Base-by-base conservation (phyloP, 2,797 vertebrate species). In the Florisuga fusca region DNA sequence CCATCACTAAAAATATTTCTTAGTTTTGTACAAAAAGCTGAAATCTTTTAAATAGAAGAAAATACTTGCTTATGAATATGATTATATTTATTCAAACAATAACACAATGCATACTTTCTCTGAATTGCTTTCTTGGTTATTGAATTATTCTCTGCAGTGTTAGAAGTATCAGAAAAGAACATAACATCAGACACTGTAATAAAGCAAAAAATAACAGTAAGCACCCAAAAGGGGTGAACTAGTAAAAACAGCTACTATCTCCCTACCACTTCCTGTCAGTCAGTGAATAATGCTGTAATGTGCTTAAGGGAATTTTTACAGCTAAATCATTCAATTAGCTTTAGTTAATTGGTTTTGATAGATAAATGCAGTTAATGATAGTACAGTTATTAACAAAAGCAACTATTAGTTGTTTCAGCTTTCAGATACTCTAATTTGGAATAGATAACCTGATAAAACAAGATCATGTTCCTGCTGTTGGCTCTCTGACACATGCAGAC, bases 61-160 rank as follows among this genome's bases (percentile, higher is more conserved):
- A 73, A 34, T 51, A 73, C 92, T 93, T 93, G 92, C 94, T 96
- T 95, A 55, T 68, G 80, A 95, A 64, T 57, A 61, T 43, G 25
- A 78, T 78, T 81, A 77, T 71, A 62, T 90, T 84, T 71, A 88
- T 82, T 97, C 91, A 88, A 95, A 94, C 96, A 97, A 92, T 77
- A 95, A 95, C 88, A 93, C 73, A 84, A n/a, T 5, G 72, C 41
- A 87, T n/a, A 62, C 75, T 90, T 90, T 91, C 78, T 91, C 69
- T 74, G 77, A 69, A 87, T 92, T 66, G 50, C 62, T 93, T 78
- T 80, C 74, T 87, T 38, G 81, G 92, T 95, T 97, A 93, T 80
- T 68, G 78, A 95, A 63, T 83, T 90, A 95, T 82, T 91, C 82
- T 50, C 85, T 96, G 91, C 75, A 90, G 79, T 61, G 61, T 61